Percentiles rank a stretch among this genome's conserved stretches.
phyloP scores from a whole-genome alignment of 2,888 invertebrate genomes.

The Anthophora plumipes region DNA sequence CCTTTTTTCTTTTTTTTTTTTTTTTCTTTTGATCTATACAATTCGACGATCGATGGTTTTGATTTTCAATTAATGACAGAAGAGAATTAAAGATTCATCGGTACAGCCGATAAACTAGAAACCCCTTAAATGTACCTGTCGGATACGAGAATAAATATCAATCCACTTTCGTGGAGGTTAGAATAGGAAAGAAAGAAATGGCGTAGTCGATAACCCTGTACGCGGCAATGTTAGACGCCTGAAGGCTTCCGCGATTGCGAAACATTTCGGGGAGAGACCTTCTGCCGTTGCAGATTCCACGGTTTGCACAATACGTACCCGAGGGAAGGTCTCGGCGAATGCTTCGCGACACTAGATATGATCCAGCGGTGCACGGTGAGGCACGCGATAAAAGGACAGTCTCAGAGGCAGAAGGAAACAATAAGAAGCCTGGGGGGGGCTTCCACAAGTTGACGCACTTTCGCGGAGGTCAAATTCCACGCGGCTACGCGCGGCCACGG shows the following conservation, averaged over 20 bases:
- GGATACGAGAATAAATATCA: not conserved
- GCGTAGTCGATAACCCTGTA: constrained; percentile 15
- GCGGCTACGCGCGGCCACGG: constrained; percentile 48
- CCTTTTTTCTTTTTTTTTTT: too few species aligned
- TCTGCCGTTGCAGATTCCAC: constrained; percentile 33
- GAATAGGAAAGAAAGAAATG: not conserved
- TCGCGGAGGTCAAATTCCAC: constrained; percentile 76
- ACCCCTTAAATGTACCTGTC: too few species aligned
- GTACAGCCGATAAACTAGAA: too few species aligned
- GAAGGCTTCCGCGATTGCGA: constrained; percentile 57
- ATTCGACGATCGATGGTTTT: too few species aligned
- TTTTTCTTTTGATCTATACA: too few species aligned
- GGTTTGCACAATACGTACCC: constrained; percentile 43
- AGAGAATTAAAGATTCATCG: too few species aligned
- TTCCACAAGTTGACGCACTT: constrained; percentile 71
- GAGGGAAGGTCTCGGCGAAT: constrained; percentile 49
- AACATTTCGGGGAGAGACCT: constrained; percentile 49
- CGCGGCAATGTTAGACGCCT: constrained; percentile 6
- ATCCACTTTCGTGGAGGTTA: not conserved
- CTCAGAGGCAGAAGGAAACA: constrained; percentile 60
- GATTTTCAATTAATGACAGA: too few species aligned
- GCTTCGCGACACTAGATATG: constrained; percentile 51
- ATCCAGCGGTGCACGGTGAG: constrained; percentile 10
- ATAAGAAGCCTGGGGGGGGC: constrained; percentile 49
- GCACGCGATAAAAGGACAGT: constrained; percentile 50